These are phyloP conservation scores for Eurytoma californica DNA, from an alignment of 2,888 invertebrate species.

Conservation along the genomic window DNA sequence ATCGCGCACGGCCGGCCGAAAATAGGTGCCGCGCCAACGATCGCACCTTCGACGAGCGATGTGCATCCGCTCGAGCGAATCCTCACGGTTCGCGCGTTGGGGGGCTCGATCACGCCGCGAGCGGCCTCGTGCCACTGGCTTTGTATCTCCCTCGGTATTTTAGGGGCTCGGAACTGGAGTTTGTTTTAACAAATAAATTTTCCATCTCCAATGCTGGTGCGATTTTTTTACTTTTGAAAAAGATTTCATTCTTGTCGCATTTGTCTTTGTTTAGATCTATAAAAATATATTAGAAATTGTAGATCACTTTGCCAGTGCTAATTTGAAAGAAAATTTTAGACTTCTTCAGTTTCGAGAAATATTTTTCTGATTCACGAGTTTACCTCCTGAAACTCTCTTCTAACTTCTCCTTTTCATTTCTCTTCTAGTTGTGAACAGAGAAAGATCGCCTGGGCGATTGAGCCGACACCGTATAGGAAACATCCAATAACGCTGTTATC, in stretches of 20 bases:
- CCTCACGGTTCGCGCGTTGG: slow-evolving; percentile 25
- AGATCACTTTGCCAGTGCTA: no score
- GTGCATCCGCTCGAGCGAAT: slow-evolving; percentile 47
- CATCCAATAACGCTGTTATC: slow-evolving; percentile 73
- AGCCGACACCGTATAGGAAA: slow-evolving; percentile 63
- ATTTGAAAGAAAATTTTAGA: no score
- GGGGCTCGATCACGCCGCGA: slow-evolving; percentile 30
- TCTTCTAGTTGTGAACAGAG: background rate
- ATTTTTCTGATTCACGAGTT: background rate
- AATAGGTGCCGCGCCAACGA: slow-evolving; percentile 29
- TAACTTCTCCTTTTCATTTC: background rate
- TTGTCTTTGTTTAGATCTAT: no score
- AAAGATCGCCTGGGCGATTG: slow-evolving; percentile 54
- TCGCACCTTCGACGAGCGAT: slow-evolving; percentile 49
- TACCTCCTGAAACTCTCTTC: background rate
- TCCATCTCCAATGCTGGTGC: no score
- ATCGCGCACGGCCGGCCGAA: slow-evolving; percentile 58
- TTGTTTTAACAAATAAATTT: no score
- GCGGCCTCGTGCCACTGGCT: background rate
- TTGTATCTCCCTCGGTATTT: no score
- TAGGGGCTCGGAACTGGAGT: no score
- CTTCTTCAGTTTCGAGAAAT: no score
- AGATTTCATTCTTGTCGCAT: no score
- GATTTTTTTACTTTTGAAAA: no score
- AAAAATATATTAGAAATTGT: no score